A percentile compares a stretch with the other conserved stretches of the same genome.
phyloP scores from a whole-genome alignment of 2,797 vertebrate species.

The Gymnothorax reevesii region DNA sequence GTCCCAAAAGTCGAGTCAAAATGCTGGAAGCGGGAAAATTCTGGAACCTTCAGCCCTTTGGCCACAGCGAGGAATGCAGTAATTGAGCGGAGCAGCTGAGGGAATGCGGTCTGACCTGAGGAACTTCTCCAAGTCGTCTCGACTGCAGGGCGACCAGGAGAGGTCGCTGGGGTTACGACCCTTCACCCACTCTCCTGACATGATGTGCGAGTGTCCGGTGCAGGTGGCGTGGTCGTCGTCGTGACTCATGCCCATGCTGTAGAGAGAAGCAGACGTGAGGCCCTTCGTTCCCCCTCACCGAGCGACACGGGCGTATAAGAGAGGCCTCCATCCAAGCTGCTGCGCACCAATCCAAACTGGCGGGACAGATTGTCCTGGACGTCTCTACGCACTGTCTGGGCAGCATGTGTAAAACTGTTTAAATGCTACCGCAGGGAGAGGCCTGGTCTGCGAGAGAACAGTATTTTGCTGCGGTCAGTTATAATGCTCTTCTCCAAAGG shows the following conservation, averaged over 20 bases:
- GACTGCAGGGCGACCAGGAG: constrained; percentile 94
- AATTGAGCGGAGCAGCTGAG: background rate
- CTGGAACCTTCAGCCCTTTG: background rate
- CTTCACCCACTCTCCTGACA: constrained; percentile 98
- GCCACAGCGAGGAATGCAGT: background rate
- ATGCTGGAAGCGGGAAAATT: background rate
- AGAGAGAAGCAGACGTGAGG: constrained; percentile 26
- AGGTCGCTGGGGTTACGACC: constrained; percentile 94
- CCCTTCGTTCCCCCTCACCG: background rate
- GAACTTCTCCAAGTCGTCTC: constrained; percentile 91
- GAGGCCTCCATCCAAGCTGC: background rate
- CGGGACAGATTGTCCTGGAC: background rate
- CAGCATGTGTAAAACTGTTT: constrained; percentile 17
- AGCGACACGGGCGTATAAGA: background rate
- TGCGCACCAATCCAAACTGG: background rate
- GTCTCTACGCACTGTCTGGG: background rate
- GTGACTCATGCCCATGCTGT: constrained; percentile 95
- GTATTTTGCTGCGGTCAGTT: constrained; percentile 17
- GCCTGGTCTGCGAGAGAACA: background rate
- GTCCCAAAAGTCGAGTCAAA: background rate
- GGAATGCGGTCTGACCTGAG: constrained; percentile 75
- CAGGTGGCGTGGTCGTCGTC: constrained; percentile 90
- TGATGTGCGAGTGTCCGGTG: constrained; percentile 89
- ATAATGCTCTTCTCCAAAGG: constrained; percentile 50
- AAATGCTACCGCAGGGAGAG: constrained; percentile 10